Percentiles rank a stretch among this genome's conserved stretches.
These are phyloP conservation scores for Poecilia wingei DNA, from an alignment of 2,797 vertebrate genomes.

Conservation along the genomic window DNA sequence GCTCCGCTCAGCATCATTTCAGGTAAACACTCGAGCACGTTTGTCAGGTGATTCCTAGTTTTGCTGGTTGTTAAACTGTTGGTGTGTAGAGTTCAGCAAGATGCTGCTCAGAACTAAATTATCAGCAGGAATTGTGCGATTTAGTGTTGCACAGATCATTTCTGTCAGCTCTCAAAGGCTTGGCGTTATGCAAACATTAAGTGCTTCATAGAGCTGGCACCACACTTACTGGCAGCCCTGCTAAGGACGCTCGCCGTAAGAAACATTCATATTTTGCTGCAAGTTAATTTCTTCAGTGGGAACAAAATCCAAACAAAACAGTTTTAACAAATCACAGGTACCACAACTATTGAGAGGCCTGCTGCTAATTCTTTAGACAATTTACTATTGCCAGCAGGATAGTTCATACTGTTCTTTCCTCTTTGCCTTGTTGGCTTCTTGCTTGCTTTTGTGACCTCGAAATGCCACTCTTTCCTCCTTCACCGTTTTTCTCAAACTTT, in stretches of 20 bases:
- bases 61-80: neutral
- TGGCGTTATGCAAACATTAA: neutral
- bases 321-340: neutral
- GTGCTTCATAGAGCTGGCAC: neutral
- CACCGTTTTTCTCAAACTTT: neutral
- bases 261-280: neutral
- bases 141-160: neutral
- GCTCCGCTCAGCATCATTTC: constrained; percentile 93
- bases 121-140: neutral
- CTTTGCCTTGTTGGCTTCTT: neutral
- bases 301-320: neutral
- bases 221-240: neutral
- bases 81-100: neutral
- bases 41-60: neutral
- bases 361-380: neutral
- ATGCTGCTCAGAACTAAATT: neutral
- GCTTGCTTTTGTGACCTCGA: neutral
- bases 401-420: neutral
- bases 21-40: constrained; percentile 80
- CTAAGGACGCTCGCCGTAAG: neutral
- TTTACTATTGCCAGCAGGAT: neutral
- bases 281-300: neutral
- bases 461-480: neutral
- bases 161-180: neutral
- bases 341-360: neutral